phyloP scores from a whole-genome alignment of 2,888 invertebrate genomes.

The Metopia argyrocephala region DNA sequence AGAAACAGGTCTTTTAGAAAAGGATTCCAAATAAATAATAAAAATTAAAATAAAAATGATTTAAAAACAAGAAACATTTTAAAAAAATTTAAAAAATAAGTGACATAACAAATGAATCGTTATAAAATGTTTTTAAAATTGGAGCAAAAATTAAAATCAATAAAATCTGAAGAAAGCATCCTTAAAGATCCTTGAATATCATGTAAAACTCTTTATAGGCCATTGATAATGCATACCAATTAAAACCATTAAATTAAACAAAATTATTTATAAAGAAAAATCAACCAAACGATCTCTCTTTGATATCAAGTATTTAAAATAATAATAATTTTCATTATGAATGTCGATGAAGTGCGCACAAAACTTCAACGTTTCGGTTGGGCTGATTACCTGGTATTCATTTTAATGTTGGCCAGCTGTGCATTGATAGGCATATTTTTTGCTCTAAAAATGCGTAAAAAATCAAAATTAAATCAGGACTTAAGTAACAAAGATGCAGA shows the following conservation, averaged over 20 bases:
- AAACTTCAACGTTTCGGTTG: conserved; percentile 84
- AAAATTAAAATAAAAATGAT: too few relatives aligned
- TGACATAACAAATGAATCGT: not conserved
- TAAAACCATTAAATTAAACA: not conserved
- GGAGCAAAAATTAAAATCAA: too few relatives aligned
- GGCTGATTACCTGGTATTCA: conserved; percentile 89
- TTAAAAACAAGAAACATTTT: too few relatives aligned
- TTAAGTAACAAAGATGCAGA: conserved; percentile 76
- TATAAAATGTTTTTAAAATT: too few relatives aligned
- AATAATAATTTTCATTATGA: conserved; percentile 67
- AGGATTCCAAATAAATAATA: too few relatives aligned
- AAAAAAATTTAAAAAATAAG: not conserved
- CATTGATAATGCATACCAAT: not conserved
- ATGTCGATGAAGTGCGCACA: conserved; percentile 76
- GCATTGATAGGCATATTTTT: conserved; percentile 90
- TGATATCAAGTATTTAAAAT: too few relatives aligned
- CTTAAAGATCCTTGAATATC: too few relatives aligned
- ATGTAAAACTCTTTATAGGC: too few relatives aligned
- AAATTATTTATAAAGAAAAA: not conserved
- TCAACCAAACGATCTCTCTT: not conserved
- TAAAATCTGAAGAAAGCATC: too few relatives aligned
- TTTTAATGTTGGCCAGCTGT: conserved; percentile 86
- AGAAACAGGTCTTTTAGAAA: conserved; percentile 2
- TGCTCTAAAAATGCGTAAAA: conserved; percentile 83
- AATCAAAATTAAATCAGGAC: conserved; percentile 75